These are phyloP conservation scores for Apogon talboti DNA, from an alignment of 2,797 vertebrate species.

Conservation along the genomic window DNA sequence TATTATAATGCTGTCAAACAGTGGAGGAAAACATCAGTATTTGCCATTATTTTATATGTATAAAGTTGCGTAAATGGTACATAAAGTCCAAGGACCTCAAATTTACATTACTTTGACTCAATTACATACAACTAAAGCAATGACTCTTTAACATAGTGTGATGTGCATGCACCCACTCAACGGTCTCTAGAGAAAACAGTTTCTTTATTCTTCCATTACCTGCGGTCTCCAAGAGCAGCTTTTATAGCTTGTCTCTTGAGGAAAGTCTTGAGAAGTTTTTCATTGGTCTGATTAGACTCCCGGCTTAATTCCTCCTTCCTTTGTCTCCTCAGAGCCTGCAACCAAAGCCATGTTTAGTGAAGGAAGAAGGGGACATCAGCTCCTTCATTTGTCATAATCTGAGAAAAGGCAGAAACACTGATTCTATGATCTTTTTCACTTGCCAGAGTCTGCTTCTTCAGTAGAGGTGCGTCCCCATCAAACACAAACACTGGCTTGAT, in stretches of 20 bases:
- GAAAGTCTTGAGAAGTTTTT: slow-evolving; percentile 93
- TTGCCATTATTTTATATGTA: background rate
- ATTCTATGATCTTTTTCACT: slow-evolving; percentile 2
- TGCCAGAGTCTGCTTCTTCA: slow-evolving; percentile 97
- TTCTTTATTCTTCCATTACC: slow-evolving; percentile 59
- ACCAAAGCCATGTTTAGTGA: background rate
- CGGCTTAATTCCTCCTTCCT: slow-evolving; percentile 87
- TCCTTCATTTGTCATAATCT: background rate
- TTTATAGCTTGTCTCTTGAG: slow-evolving; percentile 94
- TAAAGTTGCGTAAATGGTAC: background rate
- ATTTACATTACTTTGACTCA: no score
- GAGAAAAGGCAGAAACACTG: background rate
- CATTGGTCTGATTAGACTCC: slow-evolving; percentile 91
- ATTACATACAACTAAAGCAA: no score
- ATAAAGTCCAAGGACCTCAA: no score
- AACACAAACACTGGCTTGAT: slow-evolving; percentile 96
- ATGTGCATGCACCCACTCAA: background rate
- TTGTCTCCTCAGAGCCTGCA: slow-evolving; percentile 90
- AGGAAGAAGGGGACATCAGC: background rate
- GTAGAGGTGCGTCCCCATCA: slow-evolving; percentile 93
- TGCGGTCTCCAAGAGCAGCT: slow-evolving; percentile 85
- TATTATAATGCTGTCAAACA: no score
- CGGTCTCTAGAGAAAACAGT: no score
- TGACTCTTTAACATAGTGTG: no score
- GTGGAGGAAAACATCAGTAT: background rate